Evolutionary conservation across 2,888 invertebrate genomes (phyloP).

Genomic region (Formica aserva): DNA sequence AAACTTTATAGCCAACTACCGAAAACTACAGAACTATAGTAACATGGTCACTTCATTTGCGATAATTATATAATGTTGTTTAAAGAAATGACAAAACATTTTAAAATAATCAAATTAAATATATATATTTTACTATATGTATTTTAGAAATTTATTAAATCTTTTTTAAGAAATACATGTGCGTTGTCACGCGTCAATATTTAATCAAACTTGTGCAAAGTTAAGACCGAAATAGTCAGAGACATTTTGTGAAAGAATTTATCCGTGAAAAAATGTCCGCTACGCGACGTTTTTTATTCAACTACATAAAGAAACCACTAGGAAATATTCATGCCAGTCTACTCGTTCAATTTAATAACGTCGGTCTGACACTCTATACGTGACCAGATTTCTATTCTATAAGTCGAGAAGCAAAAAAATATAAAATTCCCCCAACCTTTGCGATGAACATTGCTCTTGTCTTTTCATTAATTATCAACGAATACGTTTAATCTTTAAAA

Average conservation of each 20-base stretch:
- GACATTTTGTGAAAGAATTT: constrained; percentile 1
- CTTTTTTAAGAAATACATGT: background rate
- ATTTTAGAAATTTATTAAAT: background rate
- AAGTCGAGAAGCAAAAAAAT: constrained; percentile 35
- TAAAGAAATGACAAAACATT: background rate
- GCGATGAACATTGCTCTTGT: background rate
- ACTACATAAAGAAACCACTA: constrained; percentile 24
- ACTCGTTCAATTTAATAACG: constrained; percentile 70
- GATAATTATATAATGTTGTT: background rate
- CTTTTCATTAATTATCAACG: constrained; percentile 60
- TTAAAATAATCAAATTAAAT: background rate
- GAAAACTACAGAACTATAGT: constrained; percentile 53
- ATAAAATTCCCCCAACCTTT: constrained; percentile 47
- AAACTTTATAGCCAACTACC: constrained; percentile 62
- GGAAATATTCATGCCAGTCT: constrained; percentile 53
- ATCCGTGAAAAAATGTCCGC: background rate
- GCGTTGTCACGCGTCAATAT: background rate
- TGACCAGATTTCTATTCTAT: constrained; percentile 69
- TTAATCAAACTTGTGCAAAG: constrained; percentile 1
- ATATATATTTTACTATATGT: background rate
- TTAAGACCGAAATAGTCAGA: background rate
- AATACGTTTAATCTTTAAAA: constrained; percentile 38
- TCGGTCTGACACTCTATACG: constrained; percentile 60
- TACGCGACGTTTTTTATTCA: constrained; percentile 14
- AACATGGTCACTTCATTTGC: constrained; percentile 41